These are phyloP conservation scores for Lutraria lutraria DNA, from an alignment of 2,888 invertebrate species.

Conservation along the genomic window DNA sequence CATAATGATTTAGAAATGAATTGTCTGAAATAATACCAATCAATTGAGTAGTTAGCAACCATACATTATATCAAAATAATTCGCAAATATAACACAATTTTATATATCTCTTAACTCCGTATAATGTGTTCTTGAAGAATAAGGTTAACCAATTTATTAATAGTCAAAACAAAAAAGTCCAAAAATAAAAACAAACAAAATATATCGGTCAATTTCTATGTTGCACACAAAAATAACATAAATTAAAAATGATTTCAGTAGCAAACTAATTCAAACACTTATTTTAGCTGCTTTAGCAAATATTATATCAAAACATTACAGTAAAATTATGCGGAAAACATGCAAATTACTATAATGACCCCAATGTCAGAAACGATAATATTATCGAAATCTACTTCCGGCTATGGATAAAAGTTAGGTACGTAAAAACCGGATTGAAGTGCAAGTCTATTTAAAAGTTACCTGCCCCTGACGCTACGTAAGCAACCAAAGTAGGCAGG, in stretches of 20 bases:
- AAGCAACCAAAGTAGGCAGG: no score
- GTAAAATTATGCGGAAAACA: neutral
- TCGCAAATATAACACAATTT: neutral
- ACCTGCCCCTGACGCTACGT: no score
- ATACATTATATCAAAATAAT: neutral
- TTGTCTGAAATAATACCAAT: neutral
- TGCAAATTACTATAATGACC: conserved; percentile 24
- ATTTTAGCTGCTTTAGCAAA: neutral
- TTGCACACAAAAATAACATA: neutral
- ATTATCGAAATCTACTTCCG: conserved; percentile 19
- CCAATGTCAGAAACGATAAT: conserved; percentile 9
- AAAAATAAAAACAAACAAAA: conserved; percentile 1
- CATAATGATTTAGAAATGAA: neutral
- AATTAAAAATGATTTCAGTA: neutral
- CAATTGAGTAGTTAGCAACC: neutral
- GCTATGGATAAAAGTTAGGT: neutral
- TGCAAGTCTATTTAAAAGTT: no score
- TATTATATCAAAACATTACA: neutral
- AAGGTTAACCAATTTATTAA: neutral
- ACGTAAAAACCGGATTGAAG: neutral
- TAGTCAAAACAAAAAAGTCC: neutral
- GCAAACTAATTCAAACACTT: neutral
- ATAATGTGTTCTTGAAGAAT: neutral
- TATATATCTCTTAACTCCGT: neutral
- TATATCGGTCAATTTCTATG: neutral